Percentiles rank a stretch among this genome's conserved stretches.
Conservation (phyloP, 2,797 vertebrate genomes). For the Gambusia yucatana region DNA sequence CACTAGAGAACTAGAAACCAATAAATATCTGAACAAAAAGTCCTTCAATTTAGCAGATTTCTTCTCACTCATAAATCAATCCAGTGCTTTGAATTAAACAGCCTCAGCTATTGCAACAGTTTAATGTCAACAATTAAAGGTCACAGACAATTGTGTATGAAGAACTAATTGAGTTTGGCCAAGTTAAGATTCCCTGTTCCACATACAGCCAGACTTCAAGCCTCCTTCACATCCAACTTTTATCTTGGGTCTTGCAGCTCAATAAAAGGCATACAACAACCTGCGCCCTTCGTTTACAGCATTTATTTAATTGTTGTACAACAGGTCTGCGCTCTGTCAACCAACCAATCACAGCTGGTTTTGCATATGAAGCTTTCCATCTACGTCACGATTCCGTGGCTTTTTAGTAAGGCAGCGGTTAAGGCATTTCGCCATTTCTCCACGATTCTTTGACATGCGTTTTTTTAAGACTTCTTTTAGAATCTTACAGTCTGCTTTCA, state of each 20-base stretch:
- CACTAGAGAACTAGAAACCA: neutral
- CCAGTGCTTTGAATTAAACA: neutral
- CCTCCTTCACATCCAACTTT: neutral
- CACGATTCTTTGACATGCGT: neutral
- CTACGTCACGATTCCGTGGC: neutral
- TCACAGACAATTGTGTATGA: neutral
- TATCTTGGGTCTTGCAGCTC: neutral
- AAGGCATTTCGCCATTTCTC: neutral
- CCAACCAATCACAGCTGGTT: constrained; percentile 26
- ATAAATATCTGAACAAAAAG: neutral
- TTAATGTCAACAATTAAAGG: neutral
- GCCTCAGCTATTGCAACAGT: neutral
- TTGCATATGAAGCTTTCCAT: neutral
- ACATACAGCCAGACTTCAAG: neutral
- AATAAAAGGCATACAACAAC: neutral
- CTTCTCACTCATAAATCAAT: neutral
- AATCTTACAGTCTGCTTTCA: neutral
- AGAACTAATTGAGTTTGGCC: neutral
- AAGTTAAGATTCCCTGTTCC: neutral
- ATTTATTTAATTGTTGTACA: constrained; percentile 19
- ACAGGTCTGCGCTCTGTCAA: constrained; percentile 36
- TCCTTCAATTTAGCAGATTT: neutral
- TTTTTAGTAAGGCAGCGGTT: neutral
- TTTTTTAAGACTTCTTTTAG: neutral
- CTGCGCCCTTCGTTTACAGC: neutral